Base-by-base conservation (phyloP, 2,888 invertebrate species). In the Liopterus haemorrhoidalis region DNA sequence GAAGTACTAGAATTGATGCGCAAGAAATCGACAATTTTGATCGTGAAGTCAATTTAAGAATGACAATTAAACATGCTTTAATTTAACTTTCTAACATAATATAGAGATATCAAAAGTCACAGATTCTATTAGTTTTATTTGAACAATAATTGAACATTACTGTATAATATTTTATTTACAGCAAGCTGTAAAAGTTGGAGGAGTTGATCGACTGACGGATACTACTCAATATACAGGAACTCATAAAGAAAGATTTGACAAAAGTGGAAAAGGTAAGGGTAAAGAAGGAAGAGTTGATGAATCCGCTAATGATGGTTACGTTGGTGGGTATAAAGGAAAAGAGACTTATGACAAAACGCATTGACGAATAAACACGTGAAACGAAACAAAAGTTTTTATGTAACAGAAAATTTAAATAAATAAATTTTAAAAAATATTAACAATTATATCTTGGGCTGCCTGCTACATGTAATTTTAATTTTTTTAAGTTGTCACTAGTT, bases 201-300 rank as follows among this genome's bases (percentile, higher is more conserved):
- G 71, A 0, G 82, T 85, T 6, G 85, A 84, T 54, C 75, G 89
- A 46, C 67, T 90, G 54, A 89, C 89, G 0, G 89, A 90, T 63
- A 79, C 85, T n/a, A 78, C 77, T 57, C 85, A 85, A 61, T 90
- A 89, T 66, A 90, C 90, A 0, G 90, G 90, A 25, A 81, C 85
- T 4, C 87, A 87, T 63, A 86, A 80, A 63, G 85, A 88, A 58
- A 76, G 90, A 20, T 90, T 90, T 61, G 89, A 90, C 68, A 81
- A 82, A 42, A 70, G 74, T 24, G 89, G 89, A 40, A 86, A 85
- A 62, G 89, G 88, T 19, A 85, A 84, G 62, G 89, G 89, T 2
- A 84, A 84, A 49, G 77, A 82, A n/a, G 89, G 89, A n/a, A 74
- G 90, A 35, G 85, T 82, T 62, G 85, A 89, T 60, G 39, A 81